Conservation (phyloP, 1,140 invertebrate genomes). For the Pachypeltis micranthus region DNA sequence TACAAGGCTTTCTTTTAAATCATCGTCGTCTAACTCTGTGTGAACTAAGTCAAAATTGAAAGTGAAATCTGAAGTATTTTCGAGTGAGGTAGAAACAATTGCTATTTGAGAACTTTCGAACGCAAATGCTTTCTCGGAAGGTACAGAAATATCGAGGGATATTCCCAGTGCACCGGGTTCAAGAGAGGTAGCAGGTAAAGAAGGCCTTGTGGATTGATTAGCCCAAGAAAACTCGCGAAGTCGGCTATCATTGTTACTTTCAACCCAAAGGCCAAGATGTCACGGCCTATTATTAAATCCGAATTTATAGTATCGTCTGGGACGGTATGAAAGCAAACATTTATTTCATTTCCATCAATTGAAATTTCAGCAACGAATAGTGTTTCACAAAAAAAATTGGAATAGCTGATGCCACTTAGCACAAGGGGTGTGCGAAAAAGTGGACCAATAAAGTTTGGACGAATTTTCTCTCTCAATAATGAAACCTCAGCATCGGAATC, state of each 20-base stretch:
- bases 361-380: too few relatives aligned
- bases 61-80: neutral
- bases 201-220: neutral
- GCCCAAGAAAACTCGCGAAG: neutral
- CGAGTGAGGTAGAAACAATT: slow-evolving; percentile 1
- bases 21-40: neutral
- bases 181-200: neutral
- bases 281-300: slow-evolving; percentile 17
- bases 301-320: too few relatives aligned
- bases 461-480: too few relatives aligned
- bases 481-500: too few relatives aligned
- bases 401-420: too few relatives aligned
- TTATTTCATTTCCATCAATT: too few relatives aligned
- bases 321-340: too few relatives aligned
- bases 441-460: too few relatives aligned
- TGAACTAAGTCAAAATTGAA: neutral
- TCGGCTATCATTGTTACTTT: slow-evolving; percentile 7
- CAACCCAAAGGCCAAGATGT: slow-evolving; percentile 12
- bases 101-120: neutral
- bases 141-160: neutral
- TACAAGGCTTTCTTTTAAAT: neutral
- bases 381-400: too few relatives aligned
- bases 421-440: too few relatives aligned
- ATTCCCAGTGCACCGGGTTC: neutral
- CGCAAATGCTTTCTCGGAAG: neutral